Evolutionary conservation across 2,888 invertebrate species (phyloP).

Genomic region (Smittia aterrima): DNA sequence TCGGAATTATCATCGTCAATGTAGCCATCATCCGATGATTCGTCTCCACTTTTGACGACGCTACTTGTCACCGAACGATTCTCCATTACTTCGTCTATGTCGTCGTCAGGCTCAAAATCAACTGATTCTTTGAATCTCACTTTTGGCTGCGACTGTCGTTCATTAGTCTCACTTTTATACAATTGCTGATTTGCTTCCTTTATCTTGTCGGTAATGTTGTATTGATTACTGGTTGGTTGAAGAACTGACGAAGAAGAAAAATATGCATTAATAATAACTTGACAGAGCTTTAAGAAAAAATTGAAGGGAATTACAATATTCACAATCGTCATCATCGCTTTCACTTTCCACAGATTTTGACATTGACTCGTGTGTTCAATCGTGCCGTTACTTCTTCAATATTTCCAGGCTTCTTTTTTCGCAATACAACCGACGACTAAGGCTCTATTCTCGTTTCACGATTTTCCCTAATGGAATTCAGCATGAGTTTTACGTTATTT

Average conservation of each 20-base stretch:
- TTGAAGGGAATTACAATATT: constrained; percentile 27
- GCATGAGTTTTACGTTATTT: too few relatives aligned
- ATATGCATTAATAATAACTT: background rate
- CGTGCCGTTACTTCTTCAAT: background rate
- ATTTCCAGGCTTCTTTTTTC: background rate
- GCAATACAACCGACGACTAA: background rate
- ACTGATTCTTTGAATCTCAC: constrained; percentile 32
- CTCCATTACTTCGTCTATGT: constrained; percentile 20
- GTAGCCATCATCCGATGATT: constrained; percentile 29
- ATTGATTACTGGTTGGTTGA: constrained; percentile 34
- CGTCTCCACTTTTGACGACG: background rate
- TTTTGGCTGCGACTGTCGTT: constrained; percentile 30
- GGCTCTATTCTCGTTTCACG: too few relatives aligned
- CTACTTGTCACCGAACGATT: background rate
- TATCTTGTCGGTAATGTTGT: constrained; percentile 35
- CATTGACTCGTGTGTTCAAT: constrained; percentile 25
- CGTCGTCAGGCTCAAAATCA: constrained; percentile 40
- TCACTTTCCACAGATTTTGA: constrained; percentile 32
- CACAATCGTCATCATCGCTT: constrained; percentile 37
- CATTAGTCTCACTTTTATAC: background rate
- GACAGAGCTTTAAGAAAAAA: background rate
- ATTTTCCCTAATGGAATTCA: too few relatives aligned
- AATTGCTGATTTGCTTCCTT: constrained; percentile 38
- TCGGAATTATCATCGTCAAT: constrained; percentile 17
- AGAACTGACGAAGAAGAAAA: constrained; percentile 21